A percentile compares a stretch with the other conserved stretches of the same genome.
These are phyloP conservation scores for Venustaconcha ellipsiformis DNA, from an alignment of 1,140 invertebrate genomes.

Conservation along the genomic window DNA sequence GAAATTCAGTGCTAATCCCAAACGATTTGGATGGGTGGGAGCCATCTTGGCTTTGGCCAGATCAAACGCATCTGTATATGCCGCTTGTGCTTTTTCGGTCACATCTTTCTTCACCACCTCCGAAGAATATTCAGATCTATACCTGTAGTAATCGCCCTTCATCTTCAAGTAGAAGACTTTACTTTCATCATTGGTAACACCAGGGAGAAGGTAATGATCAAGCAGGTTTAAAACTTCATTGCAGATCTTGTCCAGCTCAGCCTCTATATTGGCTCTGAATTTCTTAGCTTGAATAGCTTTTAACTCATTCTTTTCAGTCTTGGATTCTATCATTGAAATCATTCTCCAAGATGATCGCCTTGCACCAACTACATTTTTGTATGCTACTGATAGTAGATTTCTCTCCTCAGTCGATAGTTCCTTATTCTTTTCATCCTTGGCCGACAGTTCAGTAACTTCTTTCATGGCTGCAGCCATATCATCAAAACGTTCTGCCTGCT, in stretches of 20 bases:
- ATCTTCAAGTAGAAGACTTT: slow-evolving; percentile 99
- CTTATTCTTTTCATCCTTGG: slow-evolving; percentile 25
- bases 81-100: slow-evolving; percentile 94
- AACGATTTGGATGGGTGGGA: slow-evolving; percentile 97
- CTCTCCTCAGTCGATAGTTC: slow-evolving; percentile 76
- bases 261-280: slow-evolving; percentile 98
- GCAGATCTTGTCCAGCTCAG: slow-evolving; percentile 98
- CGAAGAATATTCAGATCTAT: slow-evolving; percentile 98
- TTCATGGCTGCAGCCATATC: slow-evolving; percentile 60
- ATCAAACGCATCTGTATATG: slow-evolving; percentile 98
- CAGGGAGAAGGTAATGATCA: slow-evolving; percentile 92
- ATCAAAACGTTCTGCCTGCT: slow-evolving; percentile 61
- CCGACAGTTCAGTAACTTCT: slow-evolving; percentile 41
- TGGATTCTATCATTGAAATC: slow-evolving; percentile 95
- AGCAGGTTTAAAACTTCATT: slow-evolving; percentile 96
- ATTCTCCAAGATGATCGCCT: slow-evolving; percentile 97
- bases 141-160: slow-evolving; percentile 99
- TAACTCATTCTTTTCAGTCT: slow-evolving; percentile 87
- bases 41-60: slow-evolving; percentile 99
- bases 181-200: slow-evolving; percentile 76
- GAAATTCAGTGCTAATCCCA: slow-evolving; percentile 99
- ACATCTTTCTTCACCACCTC: slow-evolving; percentile 78
- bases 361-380: slow-evolving; percentile 99
- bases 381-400: slow-evolving; percentile 97
- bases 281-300: slow-evolving; percentile 72